These are phyloP conservation scores for Myripristis jacobus DNA, from an alignment of 2,797 vertebrate genomes.

Conservation along the genomic window DNA sequence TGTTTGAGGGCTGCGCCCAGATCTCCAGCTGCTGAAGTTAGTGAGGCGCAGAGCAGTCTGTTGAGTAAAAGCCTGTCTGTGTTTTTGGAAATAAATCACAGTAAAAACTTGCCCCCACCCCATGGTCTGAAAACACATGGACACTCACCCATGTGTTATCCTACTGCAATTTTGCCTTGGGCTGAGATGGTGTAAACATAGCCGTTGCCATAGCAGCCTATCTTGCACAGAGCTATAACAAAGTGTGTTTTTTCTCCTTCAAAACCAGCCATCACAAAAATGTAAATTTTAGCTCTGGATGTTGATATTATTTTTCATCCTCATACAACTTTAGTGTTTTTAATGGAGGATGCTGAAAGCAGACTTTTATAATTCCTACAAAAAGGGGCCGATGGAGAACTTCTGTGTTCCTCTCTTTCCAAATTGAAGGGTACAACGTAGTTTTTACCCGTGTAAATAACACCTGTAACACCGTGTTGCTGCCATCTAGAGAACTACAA, in stretches of 20 bases:
- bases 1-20: not conserved
- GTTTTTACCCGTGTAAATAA: not conserved
- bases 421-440: no score
- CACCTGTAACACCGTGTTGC: conserved; percentile 5
- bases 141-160: conserved; percentile 26
- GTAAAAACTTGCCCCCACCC: conserved; percentile 11
- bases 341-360: conserved; percentile 15
- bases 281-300: conserved; percentile 30
- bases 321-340: conserved; percentile 19
- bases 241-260: conserved; percentile 8
- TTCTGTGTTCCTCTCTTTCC: conserved; percentile 5
- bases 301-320: not conserved
- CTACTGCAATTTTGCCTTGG: conserved; percentile 33
- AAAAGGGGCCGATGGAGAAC: no score
- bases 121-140: conserved; percentile 31
- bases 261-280: conserved; percentile 35
- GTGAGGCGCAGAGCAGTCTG: not conserved
- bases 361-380: not conserved
- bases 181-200: conserved; percentile 55
- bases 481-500: not conserved
- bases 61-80: not conserved
- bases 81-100: conserved; percentile 1
- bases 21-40: no score
- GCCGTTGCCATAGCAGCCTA: conserved; percentile 58
- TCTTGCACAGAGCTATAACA: conserved; percentile 25